A percentile compares a stretch with the other conserved stretches of the same genome.
These are phyloP conservation scores for Silurus meridionalis DNA, from an alignment of 2,113 vertebrate species.

Conservation along the genomic window DNA sequence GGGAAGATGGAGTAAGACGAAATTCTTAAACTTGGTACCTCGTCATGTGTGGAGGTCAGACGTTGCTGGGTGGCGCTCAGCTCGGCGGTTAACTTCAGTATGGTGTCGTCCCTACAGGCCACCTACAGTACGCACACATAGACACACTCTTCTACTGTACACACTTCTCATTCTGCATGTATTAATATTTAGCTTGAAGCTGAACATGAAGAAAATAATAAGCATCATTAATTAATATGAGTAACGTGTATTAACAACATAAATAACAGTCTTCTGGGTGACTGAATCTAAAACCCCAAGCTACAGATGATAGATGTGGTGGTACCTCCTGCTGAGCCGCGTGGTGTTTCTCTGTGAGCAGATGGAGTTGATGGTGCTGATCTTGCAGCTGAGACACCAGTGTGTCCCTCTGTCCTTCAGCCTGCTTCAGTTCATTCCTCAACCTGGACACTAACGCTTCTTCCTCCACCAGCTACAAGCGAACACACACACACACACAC, in stretches of 20 bases:
- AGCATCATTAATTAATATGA: background rate
- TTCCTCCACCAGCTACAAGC: conserved; percentile 52
- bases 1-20: background rate
- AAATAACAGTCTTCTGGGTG: background rate
- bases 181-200: background rate
- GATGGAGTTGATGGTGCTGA: conserved; percentile 37
- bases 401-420: conserved; percentile 45
- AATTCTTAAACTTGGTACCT: conserved; percentile 52
- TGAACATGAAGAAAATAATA: background rate
- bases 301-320: too few relatives aligned
- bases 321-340: conserved; percentile 49
- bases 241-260: background rate
- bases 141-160: background rate
- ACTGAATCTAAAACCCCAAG: background rate
- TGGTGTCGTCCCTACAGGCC: conserved; percentile 58
- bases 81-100: conserved; percentile 63
- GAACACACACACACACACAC: conserved; percentile 18
- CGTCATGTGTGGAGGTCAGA: conserved; percentile 44
- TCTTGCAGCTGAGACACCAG: conserved; percentile 42
- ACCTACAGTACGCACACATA: conserved; percentile 49
- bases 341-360: conserved; percentile 49
- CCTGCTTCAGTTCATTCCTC: conserved; percentile 47
- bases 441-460: conserved; percentile 52
- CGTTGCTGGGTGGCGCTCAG: conserved; percentile 58
- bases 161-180: background rate